Evolutionary conservation across 2,797 vertebrate genomes (phyloP), one percentile per base, ranked within the genome.

Genomic region (Galagoides demidoff): DNA sequence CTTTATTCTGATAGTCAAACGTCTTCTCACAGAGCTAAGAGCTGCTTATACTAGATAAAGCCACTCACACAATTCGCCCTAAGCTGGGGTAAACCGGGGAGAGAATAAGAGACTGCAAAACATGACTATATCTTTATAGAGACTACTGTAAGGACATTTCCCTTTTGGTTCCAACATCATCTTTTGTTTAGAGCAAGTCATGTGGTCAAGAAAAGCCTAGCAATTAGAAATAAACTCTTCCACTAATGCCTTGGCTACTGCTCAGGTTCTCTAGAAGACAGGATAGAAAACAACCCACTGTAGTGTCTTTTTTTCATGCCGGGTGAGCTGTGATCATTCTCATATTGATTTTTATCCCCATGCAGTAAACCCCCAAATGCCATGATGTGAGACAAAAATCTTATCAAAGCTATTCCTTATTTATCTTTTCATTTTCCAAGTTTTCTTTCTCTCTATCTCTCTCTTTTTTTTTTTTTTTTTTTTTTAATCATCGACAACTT

Each of bases 171-270:
- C 63, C 77, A 79, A 81, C 31, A 57, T 10, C 29, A 7, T 63
- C 57, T 70, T 96, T 61, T 79, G 73, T 71, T 93, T 63, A 86
- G 89, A 39, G 39, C n/a, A 63, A 23, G 57, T 89, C 76, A 12
- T 74, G 64, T 83, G 91, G 64, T 20, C 34, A 43, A 34, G 90
- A 34, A 16, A 49, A 76, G 55, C 92, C 81, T 11, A 70, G 37
- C 17, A 70, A 89, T 70, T 78, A 97, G 61, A 93, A 91, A 91
- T 22, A 14, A 71, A 92, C 73, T 89, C 61, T 57, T 89, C 2
- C 66, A 37, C 39, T 27, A 70, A 93, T 4, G 10, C 63, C 29
- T 82, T 57, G 83, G 16, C 19, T 83, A 2, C 89, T 73, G 84
- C 39, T 78, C 37, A 43, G 45, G 10, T n/a, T 92, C 27, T 85